These are phyloP conservation scores for Paratilapia polleni DNA, from an alignment of 2,113 vertebrate genomes.

Conservation along the genomic window DNA sequence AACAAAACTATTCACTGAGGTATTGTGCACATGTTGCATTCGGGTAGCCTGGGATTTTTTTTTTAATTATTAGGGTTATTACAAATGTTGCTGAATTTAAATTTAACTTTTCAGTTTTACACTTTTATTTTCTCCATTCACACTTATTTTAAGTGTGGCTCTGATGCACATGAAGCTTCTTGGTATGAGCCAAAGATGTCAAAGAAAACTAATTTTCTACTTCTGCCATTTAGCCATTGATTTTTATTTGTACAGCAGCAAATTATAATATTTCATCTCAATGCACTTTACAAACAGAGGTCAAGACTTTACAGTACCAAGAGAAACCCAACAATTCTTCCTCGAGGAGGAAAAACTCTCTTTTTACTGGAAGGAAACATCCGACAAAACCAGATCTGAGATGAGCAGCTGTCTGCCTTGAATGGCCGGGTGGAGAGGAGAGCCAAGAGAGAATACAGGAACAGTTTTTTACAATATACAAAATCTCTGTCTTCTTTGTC, in stretches of 20 bases:
- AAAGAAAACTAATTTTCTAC: background rate
- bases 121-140: too few species aligned
- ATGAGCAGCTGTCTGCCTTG: background rate
- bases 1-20: background rate
- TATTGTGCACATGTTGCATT: too few species aligned
- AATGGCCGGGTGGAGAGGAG: background rate
- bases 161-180: background rate
- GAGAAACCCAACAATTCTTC: background rate
- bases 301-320: slow-evolving; percentile 3
- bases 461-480: background rate
- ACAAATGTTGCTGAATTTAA: background rate
- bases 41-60: background rate
- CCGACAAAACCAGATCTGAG: background rate
- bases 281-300: background rate
- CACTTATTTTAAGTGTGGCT: background rate
- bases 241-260: background rate
- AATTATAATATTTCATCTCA: background rate
- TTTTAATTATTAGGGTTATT: background rate
- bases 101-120: too few species aligned
- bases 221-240: background rate
- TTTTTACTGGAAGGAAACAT: background rate
- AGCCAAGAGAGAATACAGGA: background rate
- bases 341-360: background rate
- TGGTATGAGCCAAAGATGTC: background rate
- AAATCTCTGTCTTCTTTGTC: background rate